These are phyloP conservation scores for Dioctria linearis DNA, from an alignment of 2,888 invertebrate species.

Conservation along the genomic window DNA sequence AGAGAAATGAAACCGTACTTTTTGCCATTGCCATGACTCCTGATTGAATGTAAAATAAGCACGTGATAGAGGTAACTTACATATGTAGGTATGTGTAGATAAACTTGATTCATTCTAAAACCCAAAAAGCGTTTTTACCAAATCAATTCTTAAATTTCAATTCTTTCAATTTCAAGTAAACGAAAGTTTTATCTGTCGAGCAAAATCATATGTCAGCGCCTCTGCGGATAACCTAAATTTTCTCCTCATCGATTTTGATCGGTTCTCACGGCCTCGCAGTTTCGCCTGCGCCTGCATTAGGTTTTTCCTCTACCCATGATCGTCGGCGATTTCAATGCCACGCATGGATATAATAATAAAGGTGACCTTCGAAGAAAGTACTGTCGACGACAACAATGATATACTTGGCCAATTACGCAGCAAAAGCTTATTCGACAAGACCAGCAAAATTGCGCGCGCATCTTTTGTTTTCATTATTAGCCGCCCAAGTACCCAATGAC, in stretches of 20 bases:
- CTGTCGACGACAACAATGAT: background rate
- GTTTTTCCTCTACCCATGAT: slow-evolving; percentile 10
- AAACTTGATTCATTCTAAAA: too few species aligned
- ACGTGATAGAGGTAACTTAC: too few species aligned
- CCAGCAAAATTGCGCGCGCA: slow-evolving; percentile 8
- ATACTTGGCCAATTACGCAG: slow-evolving; percentile 55
- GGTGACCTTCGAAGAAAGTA: slow-evolving; percentile 51
- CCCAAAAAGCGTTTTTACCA: too few species aligned
- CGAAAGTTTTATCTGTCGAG: background rate
- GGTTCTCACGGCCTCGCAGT: slow-evolving; percentile 42
- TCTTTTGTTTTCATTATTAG: slow-evolving; percentile 32
- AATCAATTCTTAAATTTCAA: too few species aligned
- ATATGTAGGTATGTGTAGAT: too few species aligned
- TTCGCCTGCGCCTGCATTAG: slow-evolving; percentile 26
- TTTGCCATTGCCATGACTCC: too few species aligned
- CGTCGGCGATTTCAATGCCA: slow-evolving; percentile 35
- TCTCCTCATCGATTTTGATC: slow-evolving; percentile 24
- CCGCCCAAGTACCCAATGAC: background rate
- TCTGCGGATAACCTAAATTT: slow-evolving; percentile 32
- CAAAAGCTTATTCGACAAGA: slow-evolving; percentile 54
- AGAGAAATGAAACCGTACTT: too few species aligned
- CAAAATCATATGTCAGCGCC: background rate
- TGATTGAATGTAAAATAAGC: too few species aligned
- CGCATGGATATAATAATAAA: slow-evolving; percentile 27
- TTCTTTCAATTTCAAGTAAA: too few species aligned